phyloP scores from a whole-genome alignment of 1,140 invertebrate genomes.

The Neodiprion fabricii region DNA sequence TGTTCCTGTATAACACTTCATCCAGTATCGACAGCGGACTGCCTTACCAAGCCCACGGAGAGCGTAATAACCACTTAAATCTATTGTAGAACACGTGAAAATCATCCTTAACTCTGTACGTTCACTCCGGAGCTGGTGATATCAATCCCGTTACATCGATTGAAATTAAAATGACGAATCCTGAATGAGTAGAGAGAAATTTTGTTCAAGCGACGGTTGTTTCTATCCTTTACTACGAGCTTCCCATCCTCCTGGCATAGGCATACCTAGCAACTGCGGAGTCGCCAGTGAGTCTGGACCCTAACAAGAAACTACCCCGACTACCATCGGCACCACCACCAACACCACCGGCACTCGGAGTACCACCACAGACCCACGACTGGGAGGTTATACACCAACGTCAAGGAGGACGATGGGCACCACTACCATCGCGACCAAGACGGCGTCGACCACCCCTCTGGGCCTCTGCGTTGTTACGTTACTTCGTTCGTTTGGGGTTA shows the following conservation, averaged over 20 bases:
- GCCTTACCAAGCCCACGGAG: too few relatives aligned
- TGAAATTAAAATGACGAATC: too few relatives aligned
- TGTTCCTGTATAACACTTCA: too few relatives aligned
- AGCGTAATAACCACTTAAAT: too few relatives aligned
- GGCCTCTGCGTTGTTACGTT: slow-evolving; percentile 21
- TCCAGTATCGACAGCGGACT: too few relatives aligned
- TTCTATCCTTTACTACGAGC: slow-evolving; percentile 1
- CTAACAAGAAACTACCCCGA: slow-evolving; percentile 59
- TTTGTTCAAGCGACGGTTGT: neutral
- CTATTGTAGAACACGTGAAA: too few relatives aligned
- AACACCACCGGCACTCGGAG: neutral
- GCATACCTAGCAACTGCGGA: slow-evolving; percentile 25
- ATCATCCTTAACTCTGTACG: too few relatives aligned
- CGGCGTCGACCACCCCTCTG: slow-evolving; percentile 21
- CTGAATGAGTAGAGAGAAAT: too few relatives aligned
- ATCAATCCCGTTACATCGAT: too few relatives aligned
- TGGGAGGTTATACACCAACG: neutral
- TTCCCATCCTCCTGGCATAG: slow-evolving; percentile 2
- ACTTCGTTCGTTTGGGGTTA: slow-evolving; percentile 15
- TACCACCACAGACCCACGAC: neutral
- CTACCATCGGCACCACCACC: slow-evolving; percentile 30
- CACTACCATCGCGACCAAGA: slow-evolving; percentile 1
- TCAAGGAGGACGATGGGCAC: neutral
- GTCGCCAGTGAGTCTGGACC: slow-evolving; percentile 59
- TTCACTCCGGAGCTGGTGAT: too few relatives aligned